A percentile compares a stretch with the other conserved stretches of the same genome.
These are phyloP conservation scores for Phaedon cochleariae DNA, from an alignment of 2,888 invertebrate genomes.

Conservation along the genomic window DNA sequence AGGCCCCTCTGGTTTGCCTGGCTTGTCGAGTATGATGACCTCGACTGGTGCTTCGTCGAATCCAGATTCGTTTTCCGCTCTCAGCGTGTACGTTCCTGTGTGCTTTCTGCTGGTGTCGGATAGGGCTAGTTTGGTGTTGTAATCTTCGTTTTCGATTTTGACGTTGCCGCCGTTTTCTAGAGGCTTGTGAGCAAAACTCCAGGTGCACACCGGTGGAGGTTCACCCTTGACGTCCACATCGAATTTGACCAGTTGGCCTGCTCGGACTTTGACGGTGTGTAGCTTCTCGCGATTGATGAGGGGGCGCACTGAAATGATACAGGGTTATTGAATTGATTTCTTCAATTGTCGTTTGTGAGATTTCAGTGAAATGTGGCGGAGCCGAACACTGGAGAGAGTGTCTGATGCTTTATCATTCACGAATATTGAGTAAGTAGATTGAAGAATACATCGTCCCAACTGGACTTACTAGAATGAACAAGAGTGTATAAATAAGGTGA, in stretches of 20 bases:
- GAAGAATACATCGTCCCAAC: no score
- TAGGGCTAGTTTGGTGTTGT: constrained; percentile 86
- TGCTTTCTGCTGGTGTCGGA: constrained; percentile 84
- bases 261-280: constrained; percentile 86
- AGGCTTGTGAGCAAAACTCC: constrained; percentile 76
- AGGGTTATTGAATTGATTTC: no score
- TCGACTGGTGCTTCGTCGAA: constrained; percentile 94
- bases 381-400: no score
- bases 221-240: constrained; percentile 97
- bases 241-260: constrained; percentile 88
- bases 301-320: constrained; percentile 82
- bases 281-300: constrained; percentile 94
- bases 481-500: no score
- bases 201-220: constrained; percentile 90
- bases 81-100: constrained; percentile 90
- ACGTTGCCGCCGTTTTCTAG: constrained; percentile 73
- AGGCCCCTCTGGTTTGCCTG: constrained; percentile 90
- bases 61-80: constrained; percentile 93
- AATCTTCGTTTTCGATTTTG: constrained; percentile 89
- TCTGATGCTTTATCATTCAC: no score
- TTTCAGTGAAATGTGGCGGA: no score
- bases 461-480: no score
- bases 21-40: constrained; percentile 84
- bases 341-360: neutral
- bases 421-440: no score